Percentiles rank a stretch among this genome's conserved stretches.
Evolutionary conservation across 2,113 vertebrate species (phyloP).

Genomic region (Podarcis cretensis): DNA sequence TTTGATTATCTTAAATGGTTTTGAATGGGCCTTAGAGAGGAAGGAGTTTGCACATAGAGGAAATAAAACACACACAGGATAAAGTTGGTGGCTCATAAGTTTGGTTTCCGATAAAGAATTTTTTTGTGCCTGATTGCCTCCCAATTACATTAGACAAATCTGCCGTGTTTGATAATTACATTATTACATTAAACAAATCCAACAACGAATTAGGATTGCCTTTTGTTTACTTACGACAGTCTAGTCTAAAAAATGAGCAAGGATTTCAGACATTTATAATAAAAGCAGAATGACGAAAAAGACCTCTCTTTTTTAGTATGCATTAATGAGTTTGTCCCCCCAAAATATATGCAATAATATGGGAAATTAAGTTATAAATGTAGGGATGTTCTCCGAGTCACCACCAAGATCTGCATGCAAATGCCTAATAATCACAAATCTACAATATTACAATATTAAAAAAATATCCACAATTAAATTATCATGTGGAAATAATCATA

Average conservation of each 20-base stretch:
- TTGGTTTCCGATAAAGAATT: constrained; percentile 61
- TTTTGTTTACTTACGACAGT: constrained; percentile 74
- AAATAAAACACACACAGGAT: neutral
- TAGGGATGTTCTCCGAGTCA: constrained; percentile 95
- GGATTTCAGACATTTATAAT: constrained; percentile 79
- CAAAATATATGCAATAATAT: constrained; percentile 98
- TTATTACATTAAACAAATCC: constrained; percentile 78
- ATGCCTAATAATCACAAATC: constrained; percentile 99
- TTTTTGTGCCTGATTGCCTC: constrained; percentile 69
- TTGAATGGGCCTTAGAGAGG: neutral
- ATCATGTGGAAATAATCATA: constrained; percentile 99
- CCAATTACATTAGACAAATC: constrained; percentile 78
- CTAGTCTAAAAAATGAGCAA: constrained; percentile 75
- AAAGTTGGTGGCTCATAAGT: constrained; percentile 39
- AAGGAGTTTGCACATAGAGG: neutral
- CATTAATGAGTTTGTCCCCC: constrained; percentile 84
- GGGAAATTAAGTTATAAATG: constrained; percentile 98
- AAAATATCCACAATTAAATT: constrained; percentile 99
- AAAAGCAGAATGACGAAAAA: constrained; percentile 78
- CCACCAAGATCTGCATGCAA: constrained; percentile 97
- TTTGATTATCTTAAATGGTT: neutral
- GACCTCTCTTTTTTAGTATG: constrained; percentile 76
- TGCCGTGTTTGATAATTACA: constrained; percentile 74
- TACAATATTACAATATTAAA: constrained; percentile 99
- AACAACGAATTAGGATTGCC: constrained; percentile 76